Conservation (phyloP, 2,113 vertebrate genomes). For the Heloderma charlesbogerti region DNA sequence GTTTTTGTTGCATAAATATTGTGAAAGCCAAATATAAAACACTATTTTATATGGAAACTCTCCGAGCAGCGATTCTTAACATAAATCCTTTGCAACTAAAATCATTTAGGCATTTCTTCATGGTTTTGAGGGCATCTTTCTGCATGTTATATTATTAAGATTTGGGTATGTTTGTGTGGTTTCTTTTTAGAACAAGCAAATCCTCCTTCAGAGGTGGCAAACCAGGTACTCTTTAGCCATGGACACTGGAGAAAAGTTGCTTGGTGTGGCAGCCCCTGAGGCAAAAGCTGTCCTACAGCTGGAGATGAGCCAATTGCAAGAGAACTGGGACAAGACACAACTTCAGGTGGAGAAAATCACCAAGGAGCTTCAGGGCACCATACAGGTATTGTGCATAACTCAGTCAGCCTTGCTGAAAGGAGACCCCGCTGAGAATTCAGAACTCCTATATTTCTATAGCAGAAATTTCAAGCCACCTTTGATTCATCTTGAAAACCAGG, state of each 20-base stretch:
- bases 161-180: neutral
- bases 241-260: constrained; percentile 83
- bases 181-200: constrained; percentile 79
- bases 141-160: neutral
- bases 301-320: constrained; percentile 81
- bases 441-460: neutral
- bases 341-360: constrained; percentile 75
- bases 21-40: too few relatives aligned
- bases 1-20: neutral
- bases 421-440: neutral
- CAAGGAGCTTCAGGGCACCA: constrained; percentile 67
- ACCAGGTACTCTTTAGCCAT: constrained; percentile 80
- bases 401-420: neutral
- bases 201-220: constrained; percentile 83
- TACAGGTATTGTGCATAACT: constrained; percentile 73
- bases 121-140: neutral
- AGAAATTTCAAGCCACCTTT: neutral
- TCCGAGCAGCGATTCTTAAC: neutral
- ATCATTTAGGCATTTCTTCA: neutral
- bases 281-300: constrained; percentile 74
- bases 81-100: neutral
- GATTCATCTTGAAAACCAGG: neutral
- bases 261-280: constrained; percentile 68
- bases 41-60: neutral
- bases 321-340: constrained; percentile 81